Evolutionary conservation across 2,888 invertebrate genomes (phyloP), one percentile per base, ranked within the genome.

Genomic region (Drosophila anomelani): DNA sequence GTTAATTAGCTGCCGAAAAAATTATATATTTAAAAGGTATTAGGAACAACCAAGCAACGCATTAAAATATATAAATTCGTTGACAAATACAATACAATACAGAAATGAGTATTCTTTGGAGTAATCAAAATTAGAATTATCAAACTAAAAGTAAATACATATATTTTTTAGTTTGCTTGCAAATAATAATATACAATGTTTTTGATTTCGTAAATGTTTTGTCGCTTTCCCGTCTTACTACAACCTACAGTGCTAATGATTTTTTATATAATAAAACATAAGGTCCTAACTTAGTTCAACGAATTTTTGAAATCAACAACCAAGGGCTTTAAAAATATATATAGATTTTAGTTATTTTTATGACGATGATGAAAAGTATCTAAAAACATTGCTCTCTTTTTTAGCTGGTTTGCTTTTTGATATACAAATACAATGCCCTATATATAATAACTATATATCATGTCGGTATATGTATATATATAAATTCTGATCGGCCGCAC

Each of bases 401-500:
- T 51, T 53, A 46, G 26, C 51, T 46, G 59, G 51, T 69, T 69
- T 57, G 70, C 26, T 47, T 47, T 71, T 77, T 83, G 88, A 88
- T 88, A 89, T 88, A 80, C 80, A 87, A 88, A 81, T 84, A 88
- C 82, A 79, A 81, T 82, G 83, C 78, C 78, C 75, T 84, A 81
- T 74, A 70, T 84, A 77, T 81, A 79, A 82, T 82, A 72, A 83
- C 78, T 80, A 72, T 80, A 81, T 88, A 85, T 74, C 66, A 71
- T 62, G 67, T 70, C 47, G 64, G 73, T 79, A 46, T 74, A 39
- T 71, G 46, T 82, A 59, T 75, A 85, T 77, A 85, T 86, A 82
- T 89, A 89, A 85, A 88, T 89, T 88, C 88, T 89, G 85, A 81
- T 75, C 63, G 81, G 73, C 79, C 88, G 89, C 87, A 85, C 87